Evolutionary conservation across 2,797 vertebrate species (phyloP).

Genomic region (Rhinogobio ventralis): DNA sequence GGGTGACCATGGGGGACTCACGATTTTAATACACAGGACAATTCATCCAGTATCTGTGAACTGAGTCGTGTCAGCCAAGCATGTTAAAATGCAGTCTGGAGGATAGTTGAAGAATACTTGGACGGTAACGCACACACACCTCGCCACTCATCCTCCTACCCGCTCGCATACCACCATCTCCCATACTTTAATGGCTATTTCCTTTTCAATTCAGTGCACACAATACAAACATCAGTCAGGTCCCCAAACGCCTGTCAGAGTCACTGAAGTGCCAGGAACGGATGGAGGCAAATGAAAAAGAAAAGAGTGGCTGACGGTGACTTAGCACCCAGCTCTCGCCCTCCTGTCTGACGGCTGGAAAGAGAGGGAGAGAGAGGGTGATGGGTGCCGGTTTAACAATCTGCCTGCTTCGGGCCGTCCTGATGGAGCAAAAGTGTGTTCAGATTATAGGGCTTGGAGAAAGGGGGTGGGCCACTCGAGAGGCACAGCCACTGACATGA

Average conservation of each 20-base stretch:
- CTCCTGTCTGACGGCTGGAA: constrained; percentile 54
- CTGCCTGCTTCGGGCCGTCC: constrained; percentile 70
- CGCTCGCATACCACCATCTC: constrained; percentile 51
- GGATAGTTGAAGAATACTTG: constrained; percentile 28
- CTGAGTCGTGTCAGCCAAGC: constrained; percentile 33
- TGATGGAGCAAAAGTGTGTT: constrained; percentile 96
- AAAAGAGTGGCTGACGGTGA: constrained; percentile 53
- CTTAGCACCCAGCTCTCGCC: constrained; percentile 56
- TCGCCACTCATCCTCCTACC: constrained; percentile 24
- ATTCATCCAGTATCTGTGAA: constrained; percentile 46
- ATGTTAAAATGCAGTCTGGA: constrained; percentile 51
- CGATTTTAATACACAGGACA: constrained; percentile 44
- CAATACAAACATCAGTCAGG: constrained; percentile 63
- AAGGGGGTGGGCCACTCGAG: constrained; percentile 82
- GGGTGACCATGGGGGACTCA: constrained; percentile 48
- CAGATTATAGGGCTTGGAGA: constrained; percentile 96
- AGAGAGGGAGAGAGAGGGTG: constrained; percentile 54
- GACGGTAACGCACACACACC: constrained; percentile 19
- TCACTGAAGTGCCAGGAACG: constrained; percentile 59
- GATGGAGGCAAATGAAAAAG: constrained; percentile 55
- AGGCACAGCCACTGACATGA: constrained; percentile 96
- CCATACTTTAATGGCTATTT: constrained; percentile 65
- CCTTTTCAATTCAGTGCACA: constrained; percentile 64
- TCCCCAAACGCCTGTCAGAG: constrained; percentile 58
- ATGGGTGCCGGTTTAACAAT: constrained; percentile 72